phyloP scores from a whole-genome alignment of 2,113 vertebrate species.

The Tympanuchus pallidicinctus region DNA sequence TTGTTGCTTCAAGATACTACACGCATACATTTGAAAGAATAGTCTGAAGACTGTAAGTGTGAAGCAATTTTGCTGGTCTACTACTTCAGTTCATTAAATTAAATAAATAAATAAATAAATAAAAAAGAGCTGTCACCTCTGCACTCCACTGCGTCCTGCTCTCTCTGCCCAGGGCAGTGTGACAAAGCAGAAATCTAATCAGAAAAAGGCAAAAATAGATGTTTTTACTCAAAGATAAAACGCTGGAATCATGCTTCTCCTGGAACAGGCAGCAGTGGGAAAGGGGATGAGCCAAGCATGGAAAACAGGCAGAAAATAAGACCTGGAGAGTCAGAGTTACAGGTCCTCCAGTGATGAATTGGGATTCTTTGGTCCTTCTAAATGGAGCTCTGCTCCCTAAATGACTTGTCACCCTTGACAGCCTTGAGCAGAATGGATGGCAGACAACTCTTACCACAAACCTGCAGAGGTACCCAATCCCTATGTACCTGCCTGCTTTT shows the following conservation, averaged over 20 bases:
- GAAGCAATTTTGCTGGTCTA: neutral
- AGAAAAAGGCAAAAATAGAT: neutral
- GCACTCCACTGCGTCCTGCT: neutral
- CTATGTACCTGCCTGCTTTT: neutral
- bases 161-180: accelerated
- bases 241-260: neutral
- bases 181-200: neutral
- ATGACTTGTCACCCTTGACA: neutral
- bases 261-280: neutral
- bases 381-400: neutral
- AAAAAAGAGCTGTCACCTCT: neutral
- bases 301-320: neutral
- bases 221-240: neutral
- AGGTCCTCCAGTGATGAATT: neutral
- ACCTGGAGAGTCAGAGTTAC: neutral
- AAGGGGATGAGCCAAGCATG: neutral
- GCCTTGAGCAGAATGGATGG: neutral
- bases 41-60: neutral
- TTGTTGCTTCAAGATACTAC: neutral
- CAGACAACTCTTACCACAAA: neutral
- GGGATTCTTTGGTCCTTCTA: neutral
- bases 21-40: neutral
- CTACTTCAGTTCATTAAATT: neutral
- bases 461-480: accelerated
- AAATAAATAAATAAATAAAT: too few species aligned